phyloP scores from a whole-genome alignment of 2,113 vertebrate species.

The Eclectus roratus region DNA sequence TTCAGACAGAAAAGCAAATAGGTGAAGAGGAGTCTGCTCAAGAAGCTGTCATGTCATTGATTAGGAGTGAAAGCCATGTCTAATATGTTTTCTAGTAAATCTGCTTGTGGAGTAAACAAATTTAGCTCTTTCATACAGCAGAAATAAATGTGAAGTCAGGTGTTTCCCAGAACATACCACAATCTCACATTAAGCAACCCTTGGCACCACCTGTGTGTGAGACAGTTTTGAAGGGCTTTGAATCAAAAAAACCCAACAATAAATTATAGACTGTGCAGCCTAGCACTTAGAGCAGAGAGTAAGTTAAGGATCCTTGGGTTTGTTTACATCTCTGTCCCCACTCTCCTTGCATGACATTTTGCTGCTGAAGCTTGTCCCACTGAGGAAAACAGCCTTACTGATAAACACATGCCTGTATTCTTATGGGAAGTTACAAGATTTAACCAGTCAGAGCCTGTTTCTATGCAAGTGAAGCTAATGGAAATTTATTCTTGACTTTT shows the following conservation, averaged over 20 bases:
- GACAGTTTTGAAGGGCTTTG: background rate
- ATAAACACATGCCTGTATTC: background rate
- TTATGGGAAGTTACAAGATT: background rate
- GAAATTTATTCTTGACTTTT: background rate
- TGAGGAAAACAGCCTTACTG: background rate
- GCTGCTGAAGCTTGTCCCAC: background rate
- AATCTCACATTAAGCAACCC: background rate
- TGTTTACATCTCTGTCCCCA: background rate
- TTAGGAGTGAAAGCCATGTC: slow-evolving; percentile 45
- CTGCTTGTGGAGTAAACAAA: slow-evolving; percentile 39
- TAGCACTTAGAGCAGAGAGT: background rate
- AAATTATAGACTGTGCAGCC: background rate
- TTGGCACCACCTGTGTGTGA: background rate
- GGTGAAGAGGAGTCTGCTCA: slow-evolving; percentile 8
- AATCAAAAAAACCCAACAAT: background rate
- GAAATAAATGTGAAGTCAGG: background rate
- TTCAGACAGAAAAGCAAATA: background rate
- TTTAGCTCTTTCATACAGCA: background rate
- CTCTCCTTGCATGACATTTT: background rate
- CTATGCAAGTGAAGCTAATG: background rate
- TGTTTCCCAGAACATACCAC: background rate
- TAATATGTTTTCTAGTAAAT: slow-evolving; percentile 49
- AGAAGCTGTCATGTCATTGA: background rate
- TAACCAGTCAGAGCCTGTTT: background rate
- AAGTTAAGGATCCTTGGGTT: background rate